Evolutionary conservation across 2,797 vertebrate genomes (phyloP).

Genomic region (Apodemus agrarius): DNA sequence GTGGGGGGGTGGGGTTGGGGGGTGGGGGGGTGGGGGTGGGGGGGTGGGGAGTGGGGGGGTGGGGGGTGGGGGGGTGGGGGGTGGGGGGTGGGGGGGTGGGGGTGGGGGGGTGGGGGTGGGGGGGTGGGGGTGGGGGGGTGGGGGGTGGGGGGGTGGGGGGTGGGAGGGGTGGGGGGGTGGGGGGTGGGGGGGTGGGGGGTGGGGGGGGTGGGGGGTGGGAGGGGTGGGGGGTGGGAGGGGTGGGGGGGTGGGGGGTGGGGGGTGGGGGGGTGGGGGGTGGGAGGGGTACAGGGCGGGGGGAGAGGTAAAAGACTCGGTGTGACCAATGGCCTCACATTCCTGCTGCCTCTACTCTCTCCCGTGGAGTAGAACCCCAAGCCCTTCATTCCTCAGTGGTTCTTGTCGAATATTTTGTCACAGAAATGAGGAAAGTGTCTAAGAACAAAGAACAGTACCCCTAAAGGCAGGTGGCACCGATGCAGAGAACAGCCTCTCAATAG

Average conservation of each 20-base stretch:
- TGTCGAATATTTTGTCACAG: background rate
- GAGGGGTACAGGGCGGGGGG: background rate
- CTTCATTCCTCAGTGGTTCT: background rate
- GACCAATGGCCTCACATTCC: background rate
- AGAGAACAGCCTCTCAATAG: background rate
- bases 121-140: background rate
- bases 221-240: too few relatives aligned
- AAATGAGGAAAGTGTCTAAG: background rate
- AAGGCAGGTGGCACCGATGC: fast-evolving
- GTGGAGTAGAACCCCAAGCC: background rate
- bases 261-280: too few relatives aligned
- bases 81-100: too few relatives aligned
- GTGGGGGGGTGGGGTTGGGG: too few relatives aligned
- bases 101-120: too few relatives aligned
- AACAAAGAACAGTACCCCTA: background rate
- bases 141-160: too few relatives aligned
- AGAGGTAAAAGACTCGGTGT: background rate
- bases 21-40: background rate
- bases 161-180: too few relatives aligned
- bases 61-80: fast-evolving
- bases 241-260: too few relatives aligned
- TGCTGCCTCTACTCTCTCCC: background rate
- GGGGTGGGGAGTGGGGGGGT: fast-evolving
- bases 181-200: too few relatives aligned
- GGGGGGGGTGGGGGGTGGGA: background rate